These are phyloP conservation scores for Thaumatotibia leucotreta DNA, from an alignment of 1,140 invertebrate genomes.

Conservation along the genomic window DNA sequence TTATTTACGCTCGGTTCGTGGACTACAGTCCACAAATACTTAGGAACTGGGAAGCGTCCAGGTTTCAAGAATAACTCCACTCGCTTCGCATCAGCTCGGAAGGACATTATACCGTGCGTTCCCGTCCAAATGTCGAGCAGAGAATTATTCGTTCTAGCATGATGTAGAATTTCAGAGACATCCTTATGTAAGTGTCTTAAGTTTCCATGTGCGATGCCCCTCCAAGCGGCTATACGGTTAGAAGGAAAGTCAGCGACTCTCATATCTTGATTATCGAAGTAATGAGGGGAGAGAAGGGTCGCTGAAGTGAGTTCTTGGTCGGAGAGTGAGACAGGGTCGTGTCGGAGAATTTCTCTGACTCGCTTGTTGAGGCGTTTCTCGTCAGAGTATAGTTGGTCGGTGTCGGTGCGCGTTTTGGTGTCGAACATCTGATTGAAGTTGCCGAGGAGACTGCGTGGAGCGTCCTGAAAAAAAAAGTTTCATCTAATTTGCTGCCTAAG, in stretches of 20 bases:
- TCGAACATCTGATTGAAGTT: constrained; percentile 73
- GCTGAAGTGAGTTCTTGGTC: constrained; percentile 47
- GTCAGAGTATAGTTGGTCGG: constrained; percentile 62
- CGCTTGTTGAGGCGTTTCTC: constrained; percentile 46
- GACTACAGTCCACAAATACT: constrained; percentile 59
- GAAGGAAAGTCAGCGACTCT: constrained; percentile 59
- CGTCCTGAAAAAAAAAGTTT: not conserved
- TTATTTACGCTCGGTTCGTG: constrained; percentile 26
- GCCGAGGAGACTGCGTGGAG: constrained; percentile 58
- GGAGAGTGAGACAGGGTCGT: constrained; percentile 46
- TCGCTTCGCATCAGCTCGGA: constrained; percentile 27
- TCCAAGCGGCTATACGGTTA: constrained; percentile 58
- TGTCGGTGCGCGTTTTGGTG: constrained; percentile 47
- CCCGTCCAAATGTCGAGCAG: constrained; percentile 52
- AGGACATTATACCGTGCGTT: constrained; percentile 44
- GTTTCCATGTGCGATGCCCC: constrained; percentile 58
- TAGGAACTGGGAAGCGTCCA: constrained; percentile 57
- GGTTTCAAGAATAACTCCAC: constrained; percentile 37
- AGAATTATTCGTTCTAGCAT: constrained; percentile 21
- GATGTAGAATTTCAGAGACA: constrained; percentile 39
- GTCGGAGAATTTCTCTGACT: constrained; percentile 49
- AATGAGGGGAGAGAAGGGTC: constrained; percentile 41
- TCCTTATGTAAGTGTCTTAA: constrained; percentile 52
- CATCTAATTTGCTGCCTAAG: no score
- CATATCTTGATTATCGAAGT: constrained; percentile 64